Percentiles rank a stretch among this genome's conserved stretches.
phyloP scores from a whole-genome alignment of 2,888 invertebrate species.

The Litoditis marina region DNA sequence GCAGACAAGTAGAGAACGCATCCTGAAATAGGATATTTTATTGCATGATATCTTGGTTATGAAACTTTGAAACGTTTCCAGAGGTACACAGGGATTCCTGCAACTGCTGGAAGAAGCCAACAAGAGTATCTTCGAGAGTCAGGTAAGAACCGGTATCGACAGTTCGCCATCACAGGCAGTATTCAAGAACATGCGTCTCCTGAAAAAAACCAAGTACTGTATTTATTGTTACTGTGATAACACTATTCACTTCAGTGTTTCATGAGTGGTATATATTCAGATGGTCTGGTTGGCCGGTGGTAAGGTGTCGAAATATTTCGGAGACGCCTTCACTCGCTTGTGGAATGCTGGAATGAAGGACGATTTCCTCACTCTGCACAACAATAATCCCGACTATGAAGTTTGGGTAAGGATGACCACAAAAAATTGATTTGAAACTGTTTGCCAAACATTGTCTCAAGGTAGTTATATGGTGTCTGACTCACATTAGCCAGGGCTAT shows the following conservation, averaged over 20 bases:
- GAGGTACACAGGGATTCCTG: slow-evolving; percentile 42
- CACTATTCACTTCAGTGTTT: neutral
- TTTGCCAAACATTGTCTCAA: too few species aligned
- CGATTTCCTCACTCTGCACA: slow-evolving; percentile 32
- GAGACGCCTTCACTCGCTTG: slow-evolving; percentile 45
- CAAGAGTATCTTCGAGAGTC: slow-evolving; percentile 29
- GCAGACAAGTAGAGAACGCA: too few species aligned
- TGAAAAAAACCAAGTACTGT: too few species aligned
- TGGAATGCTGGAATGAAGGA: slow-evolving; percentile 50
- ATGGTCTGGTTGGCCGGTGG: slow-evolving; percentile 36
- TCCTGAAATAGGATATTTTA: too few species aligned
- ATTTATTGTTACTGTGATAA: too few species aligned
- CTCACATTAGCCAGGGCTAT: too few species aligned
- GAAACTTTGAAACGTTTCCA: too few species aligned
- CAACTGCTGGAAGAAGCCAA: slow-evolving; percentile 46
- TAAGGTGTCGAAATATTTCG: slow-evolving; percentile 50
- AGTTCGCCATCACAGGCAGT: too few species aligned
- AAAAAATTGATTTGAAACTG: neutral
- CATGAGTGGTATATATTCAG: neutral
- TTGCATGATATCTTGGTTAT: too few species aligned
- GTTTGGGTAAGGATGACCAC: slow-evolving; percentile 37
- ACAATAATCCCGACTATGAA: slow-evolving; percentile 41
- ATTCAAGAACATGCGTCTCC: too few species aligned
- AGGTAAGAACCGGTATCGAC: too few species aligned
- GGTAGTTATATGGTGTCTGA: too few species aligned